Base-by-base conservation (phyloP, 2,888 invertebrate species). In the Polyommatus icarus region DNA sequence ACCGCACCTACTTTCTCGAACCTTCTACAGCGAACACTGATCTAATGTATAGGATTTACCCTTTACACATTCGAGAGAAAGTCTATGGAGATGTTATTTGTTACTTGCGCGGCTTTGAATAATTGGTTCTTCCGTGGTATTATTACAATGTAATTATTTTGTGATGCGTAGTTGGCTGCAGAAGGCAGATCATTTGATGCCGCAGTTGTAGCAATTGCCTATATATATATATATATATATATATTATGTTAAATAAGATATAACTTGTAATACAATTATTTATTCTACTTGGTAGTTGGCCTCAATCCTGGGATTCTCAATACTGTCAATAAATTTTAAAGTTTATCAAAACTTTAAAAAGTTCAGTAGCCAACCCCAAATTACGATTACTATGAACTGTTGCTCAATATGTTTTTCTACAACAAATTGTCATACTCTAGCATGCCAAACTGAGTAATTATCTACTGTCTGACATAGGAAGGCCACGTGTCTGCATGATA, bases 1-100 rank as follows among this genome's bases (percentile, higher is more conserved):
- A 76, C 75, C 76, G 78, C 81, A 79, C 81, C 80, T 79, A 80
- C 82, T 82, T 80, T 79, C 80, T 82, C 75, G 54, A 50, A 82
- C 79, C 80, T 79, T 78, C 78, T 79, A 76, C 50, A 73, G 73
- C n/a, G 81, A 79, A 80, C 80, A 81, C 78, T 54, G 79, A 71
- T 29, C 76, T 59, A 77, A 73, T 75, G 77, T 78, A 77, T 79
- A 80, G 78, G 78, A 79, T 79, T 79, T 78, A 78, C 78, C 80
- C 79, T 80, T 80, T 80, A 80, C 78, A 79, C 78, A 77, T 77
- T 79, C 67, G 32, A 79, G 81, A 77, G 81, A 81, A 81, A 81
- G 80, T 80, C 76, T 77, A 76, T 76, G 77, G 77, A 80, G 80
- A 80, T 78, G 78, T 78, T 78, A 78, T 79, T 78, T 79, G 78